Percentiles rank a stretch among this genome's conserved stretches.
Evolutionary conservation across 2,797 vertebrate genomes (phyloP).

Genomic region (Cossypha polioptera): DNA sequence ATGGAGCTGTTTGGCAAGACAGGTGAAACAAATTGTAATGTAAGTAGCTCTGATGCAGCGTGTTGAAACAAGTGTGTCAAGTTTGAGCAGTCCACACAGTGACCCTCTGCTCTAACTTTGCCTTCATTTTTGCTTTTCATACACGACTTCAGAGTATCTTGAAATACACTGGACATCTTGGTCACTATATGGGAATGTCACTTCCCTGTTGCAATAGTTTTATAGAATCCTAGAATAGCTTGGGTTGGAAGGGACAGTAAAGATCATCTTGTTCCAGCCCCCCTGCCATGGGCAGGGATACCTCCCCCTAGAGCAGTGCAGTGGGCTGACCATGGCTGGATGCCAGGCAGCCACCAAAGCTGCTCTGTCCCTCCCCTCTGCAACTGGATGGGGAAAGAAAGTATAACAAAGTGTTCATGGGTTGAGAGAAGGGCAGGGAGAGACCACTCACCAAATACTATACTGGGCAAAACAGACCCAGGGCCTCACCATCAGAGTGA

Average conservation of each 20-base stretch:
- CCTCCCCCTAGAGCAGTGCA: background rate
- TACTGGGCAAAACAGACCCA: background rate
- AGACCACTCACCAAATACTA: background rate
- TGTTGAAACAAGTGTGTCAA: background rate
- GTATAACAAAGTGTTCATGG: background rate
- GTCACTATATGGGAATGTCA: background rate
- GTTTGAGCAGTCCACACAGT: background rate
- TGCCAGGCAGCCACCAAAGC: background rate
- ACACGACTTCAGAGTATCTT: background rate
- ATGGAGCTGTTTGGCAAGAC: slow-evolving; percentile 80
- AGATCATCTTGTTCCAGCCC: background rate
- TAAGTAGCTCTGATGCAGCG: slow-evolving; percentile 51
- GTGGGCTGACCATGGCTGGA: background rate
- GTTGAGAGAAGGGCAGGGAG: background rate
- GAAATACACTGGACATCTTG: background rate
- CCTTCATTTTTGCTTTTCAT: background rate
- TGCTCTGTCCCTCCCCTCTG: background rate
- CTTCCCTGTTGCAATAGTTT: background rate
- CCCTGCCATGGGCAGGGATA: background rate
- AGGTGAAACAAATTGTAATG: slow-evolving; percentile 75
- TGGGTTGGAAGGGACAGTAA: background rate
- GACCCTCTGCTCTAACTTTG: background rate
- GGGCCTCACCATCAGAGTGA: background rate
- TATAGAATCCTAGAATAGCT: background rate
- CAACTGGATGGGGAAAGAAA: background rate